Base-by-base conservation (phyloP, 30 jellyfish, hydroid and myxozoan species). In the Rhopilema esculentum region DNA sequence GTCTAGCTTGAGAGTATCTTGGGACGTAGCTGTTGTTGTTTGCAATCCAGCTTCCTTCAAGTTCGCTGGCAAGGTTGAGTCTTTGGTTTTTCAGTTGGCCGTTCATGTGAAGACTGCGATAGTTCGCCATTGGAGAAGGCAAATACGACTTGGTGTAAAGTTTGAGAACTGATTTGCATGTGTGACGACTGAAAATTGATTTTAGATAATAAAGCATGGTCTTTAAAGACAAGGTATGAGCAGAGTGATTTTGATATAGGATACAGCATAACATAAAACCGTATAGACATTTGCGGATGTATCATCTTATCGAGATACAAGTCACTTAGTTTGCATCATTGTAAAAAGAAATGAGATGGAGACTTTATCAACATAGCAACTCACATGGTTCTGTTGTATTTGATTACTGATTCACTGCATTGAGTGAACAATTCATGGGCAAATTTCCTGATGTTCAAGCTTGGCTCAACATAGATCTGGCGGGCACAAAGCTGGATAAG, bases 401-500 rank as follows among this genome's bases (percentile, higher is more conserved):
- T 50, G 64, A 77, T 26, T 1, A 27, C 77, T 19, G 89, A 80
- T 26, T 80, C 75, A 22, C 80, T 65, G 63, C 65, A 52, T 79
- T 80, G 62, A 23, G 71, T 64, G 19, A 80, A 65, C 27, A 69
- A 22, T 20, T 80, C 89, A 24, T 80, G 81, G 8, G 74, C 91
- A 53, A 20, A 82, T 76, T 82, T 82, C 31, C 91, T 69, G 79
- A 82, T 53, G 69, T 82, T 82, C 48, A 82, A 27, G 30, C 91
- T 82, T 24, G 91, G 91, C 75, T 75, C 89, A 23, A 29, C 69
- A 22, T n/a, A 48, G 77, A 77, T 64, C 48, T 73, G 79, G 18
- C 88, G 48, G 62, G 95, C 95, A 22, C 70, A 26, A 19, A 86
- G 68, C 48, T 86, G 81, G 69, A 86, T 40, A 49, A 86, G 63